phyloP scores from a whole-genome alignment of 2,113 vertebrate genomes.

The Pelusios castaneus region DNA sequence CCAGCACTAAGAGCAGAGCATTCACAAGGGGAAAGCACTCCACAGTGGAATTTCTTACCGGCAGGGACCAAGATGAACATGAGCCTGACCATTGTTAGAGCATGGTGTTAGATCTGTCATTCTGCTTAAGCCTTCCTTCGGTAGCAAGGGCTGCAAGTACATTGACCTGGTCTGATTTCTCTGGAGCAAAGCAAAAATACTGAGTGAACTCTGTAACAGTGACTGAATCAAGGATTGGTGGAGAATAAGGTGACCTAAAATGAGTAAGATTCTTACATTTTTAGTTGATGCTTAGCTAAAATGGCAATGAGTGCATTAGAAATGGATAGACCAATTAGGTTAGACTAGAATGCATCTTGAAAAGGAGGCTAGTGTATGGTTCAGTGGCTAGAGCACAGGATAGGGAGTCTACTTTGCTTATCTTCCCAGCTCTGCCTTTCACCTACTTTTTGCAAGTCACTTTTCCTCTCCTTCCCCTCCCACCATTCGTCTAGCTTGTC shows the following conservation, averaged over 20 bases:
- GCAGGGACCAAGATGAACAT: not conserved
- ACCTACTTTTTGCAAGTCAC: not conserved
- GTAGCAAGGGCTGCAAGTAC: not conserved
- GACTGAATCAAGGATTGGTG: not conserved
- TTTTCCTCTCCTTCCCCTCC: not conserved
- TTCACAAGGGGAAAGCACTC: not conserved
- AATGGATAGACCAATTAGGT: not conserved
- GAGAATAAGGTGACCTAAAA: not conserved
- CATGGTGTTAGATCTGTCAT: not conserved
- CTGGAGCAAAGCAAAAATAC: not conserved
- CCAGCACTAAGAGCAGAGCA: not conserved
- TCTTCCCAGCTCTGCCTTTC: not conserved
- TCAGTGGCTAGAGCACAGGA: not conserved
- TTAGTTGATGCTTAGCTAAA: not conserved
- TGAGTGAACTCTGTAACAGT: not conserved
- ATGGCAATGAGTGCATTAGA: not conserved
- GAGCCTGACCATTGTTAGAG: not conserved
- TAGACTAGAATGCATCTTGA: not conserved
- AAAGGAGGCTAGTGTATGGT: not conserved
- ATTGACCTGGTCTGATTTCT: not conserved
- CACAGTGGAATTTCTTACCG: not conserved
- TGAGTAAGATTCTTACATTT: not conserved
- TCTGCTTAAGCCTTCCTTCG: not conserved
- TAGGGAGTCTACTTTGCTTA: fast-evolving
- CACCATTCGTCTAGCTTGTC: not conserved